Conservation (phyloP, 2,888 invertebrate species). For the Sisyra nigra region DNA sequence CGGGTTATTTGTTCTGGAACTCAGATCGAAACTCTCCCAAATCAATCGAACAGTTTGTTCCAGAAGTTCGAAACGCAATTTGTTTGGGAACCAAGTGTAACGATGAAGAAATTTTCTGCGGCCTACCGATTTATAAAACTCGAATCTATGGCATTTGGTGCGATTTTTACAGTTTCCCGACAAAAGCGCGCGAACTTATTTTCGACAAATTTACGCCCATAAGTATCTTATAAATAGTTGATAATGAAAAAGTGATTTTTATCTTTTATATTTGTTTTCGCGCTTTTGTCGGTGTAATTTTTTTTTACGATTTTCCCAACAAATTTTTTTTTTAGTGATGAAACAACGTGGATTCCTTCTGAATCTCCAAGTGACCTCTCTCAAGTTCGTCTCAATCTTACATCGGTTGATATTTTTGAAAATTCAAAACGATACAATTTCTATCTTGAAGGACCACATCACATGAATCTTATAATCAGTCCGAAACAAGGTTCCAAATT, state of each 20-base stretch:
- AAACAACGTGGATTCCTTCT: constrained; percentile 22
- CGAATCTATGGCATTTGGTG: constrained; percentile 14
- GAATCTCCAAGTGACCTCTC: background rate
- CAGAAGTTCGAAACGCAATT: constrained; percentile 11
- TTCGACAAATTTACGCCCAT: too few species aligned
- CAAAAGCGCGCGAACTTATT: too few species aligned
- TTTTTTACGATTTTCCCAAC: too few species aligned
- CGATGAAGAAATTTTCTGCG: constrained; percentile 19
- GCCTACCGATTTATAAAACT: constrained; percentile 20
- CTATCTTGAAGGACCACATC: constrained; percentile 38
- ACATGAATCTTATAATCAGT: constrained; percentile 41
- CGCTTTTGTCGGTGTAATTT: too few species aligned
- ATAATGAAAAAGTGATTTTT: too few species aligned
- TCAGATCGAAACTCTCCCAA: constrained; percentile 24
- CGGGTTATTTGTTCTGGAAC: constrained; percentile 23
- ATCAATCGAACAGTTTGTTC: constrained; percentile 17
- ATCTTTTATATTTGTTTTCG: too few species aligned
- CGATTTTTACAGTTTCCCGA: background rate
- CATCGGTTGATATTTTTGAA: background rate
- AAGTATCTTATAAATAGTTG: too few species aligned
- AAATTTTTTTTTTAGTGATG: too few species aligned
- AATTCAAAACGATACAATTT: background rate
- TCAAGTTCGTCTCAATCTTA: background rate
- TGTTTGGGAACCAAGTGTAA: constrained; percentile 19
- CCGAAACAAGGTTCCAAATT: constrained; percentile 34